These are phyloP conservation scores for Hyposoter didymator DNA, from an alignment of 2,888 invertebrate species.

Conservation along the genomic window DNA sequence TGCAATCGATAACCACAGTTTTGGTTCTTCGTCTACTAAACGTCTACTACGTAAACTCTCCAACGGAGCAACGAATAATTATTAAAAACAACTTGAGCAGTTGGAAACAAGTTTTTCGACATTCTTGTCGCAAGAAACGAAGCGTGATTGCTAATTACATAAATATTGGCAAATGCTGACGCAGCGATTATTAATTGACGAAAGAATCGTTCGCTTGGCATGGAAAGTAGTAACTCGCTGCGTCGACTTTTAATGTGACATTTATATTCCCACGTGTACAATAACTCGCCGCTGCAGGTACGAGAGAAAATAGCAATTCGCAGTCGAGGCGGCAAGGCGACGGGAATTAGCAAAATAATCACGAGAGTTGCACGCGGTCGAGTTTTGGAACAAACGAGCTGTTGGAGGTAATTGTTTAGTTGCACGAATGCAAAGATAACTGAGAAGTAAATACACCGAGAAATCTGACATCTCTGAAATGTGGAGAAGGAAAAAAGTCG, in stretches of 20 bases:
- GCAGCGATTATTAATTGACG: background rate
- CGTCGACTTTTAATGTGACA: conserved; percentile 27
- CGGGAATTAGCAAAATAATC: background rate
- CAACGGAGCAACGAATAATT: background rate
- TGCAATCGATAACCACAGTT: background rate
- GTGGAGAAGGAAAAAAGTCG: no score
- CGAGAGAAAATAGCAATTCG: conserved; percentile 10
- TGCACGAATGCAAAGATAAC: no score
- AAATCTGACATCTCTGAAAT: no score
- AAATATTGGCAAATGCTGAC: background rate
- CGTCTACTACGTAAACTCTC: no score
- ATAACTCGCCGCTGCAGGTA: background rate
- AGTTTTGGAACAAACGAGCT: background rate
- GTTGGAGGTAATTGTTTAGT: background rate
- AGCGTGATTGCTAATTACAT: conserved; percentile 31
- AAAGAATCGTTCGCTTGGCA: background rate
- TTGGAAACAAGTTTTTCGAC: conserved; percentile 18
- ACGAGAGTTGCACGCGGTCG: background rate
- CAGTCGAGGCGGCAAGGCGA: conserved; percentile 1
- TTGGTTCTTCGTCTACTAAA: background rate
- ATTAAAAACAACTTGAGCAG: background rate
- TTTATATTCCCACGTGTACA: conserved; percentile 51
- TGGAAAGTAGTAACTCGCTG: conserved; percentile 19
- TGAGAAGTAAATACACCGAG: no score
- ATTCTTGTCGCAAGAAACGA: background rate